Percentiles rank a stretch among this genome's conserved stretches.
Conservation (phyloP, 2,113 vertebrate species). For the Polypterus senegalus region DNA sequence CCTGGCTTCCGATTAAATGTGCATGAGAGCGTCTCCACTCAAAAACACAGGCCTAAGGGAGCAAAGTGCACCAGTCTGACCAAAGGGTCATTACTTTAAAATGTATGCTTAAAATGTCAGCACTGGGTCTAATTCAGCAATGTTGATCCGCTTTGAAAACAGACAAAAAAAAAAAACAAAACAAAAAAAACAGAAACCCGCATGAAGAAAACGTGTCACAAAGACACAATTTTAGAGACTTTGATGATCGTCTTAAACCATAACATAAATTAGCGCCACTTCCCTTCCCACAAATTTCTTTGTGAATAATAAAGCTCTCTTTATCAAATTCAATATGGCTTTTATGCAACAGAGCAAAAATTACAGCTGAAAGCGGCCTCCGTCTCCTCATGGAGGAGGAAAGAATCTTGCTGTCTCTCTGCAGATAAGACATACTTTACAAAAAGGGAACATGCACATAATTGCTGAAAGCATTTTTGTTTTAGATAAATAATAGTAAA, state of each 20-base stretch:
- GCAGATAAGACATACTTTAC: conserved; percentile 9
- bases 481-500: too few relatives aligned
- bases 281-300: neutral
- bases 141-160: conserved; percentile 42
- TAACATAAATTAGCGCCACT: too few relatives aligned
- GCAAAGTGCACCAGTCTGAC: too few relatives aligned
- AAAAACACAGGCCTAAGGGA: too few relatives aligned
- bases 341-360: conserved; percentile 67
- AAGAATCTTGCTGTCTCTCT: conserved; percentile 63
- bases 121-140: conserved; percentile 12
- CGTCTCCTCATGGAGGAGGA: conserved; percentile 90
- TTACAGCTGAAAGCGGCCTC: conserved; percentile 64
- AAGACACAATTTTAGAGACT: neutral
- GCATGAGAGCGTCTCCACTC: too few relatives aligned
- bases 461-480: too few relatives aligned
- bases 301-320: conserved; percentile 36
- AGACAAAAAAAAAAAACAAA: conserved; percentile 39
- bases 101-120: too few relatives aligned
- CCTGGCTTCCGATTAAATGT: too few relatives aligned
- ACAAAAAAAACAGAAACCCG: conserved; percentile 23
- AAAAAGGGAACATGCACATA: conserved; percentile 38
- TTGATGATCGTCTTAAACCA: neutral
- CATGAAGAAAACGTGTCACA: conserved; percentile 4
- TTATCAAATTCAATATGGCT: conserved; percentile 75
- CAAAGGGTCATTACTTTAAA: too few relatives aligned